Evolutionary conservation across 1,140 invertebrate species (phyloP), one percentile per base, ranked within the genome.

Genomic region (Cephus cinctus): DNA sequence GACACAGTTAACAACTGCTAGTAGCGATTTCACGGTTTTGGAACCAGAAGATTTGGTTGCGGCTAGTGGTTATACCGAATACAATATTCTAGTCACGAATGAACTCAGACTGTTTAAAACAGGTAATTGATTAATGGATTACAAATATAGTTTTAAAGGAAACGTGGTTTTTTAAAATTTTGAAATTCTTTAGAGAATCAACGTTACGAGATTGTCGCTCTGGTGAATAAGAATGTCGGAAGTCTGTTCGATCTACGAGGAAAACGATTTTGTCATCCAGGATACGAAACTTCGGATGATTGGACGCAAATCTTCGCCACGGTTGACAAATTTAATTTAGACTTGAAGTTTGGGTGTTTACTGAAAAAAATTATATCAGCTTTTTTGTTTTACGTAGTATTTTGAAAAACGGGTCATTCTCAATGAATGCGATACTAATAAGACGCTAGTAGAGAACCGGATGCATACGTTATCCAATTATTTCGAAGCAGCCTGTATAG

Each of bases 21-120:
- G 83, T 8, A 91, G 87, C 6, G 91, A 95, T 71, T 87, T 94
- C 58, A 86, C 88, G 1, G 85, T 90, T 1, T 80, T 92, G 50
- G 86, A 88, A 50, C 83, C 91, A 0, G 90, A 92, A 69, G 90
- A 93, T 73, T 74, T 92, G 31, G 78, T 90, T 15, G 83, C 87
- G 1, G 86, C 87, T 5, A 81, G 79, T 6, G 57, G 62, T 32
- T 85, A 83, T 78, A 80, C 80, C 5, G 77, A 82, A 54, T 73
- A 83, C 0, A 81, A 86, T 47, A 75, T 88, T 19, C 67, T 88
- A 39, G 77, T 89, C 20, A 87, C 86, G 6, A 85, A 86, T 46
- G 85, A 90, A 67, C 47, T 90, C 30, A 74, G 82, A 49, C 72
- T 77, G 22, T 57, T 52, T 18, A 71, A 77, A 39, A 51, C 73